Evolutionary conservation across 2,113 vertebrate species (phyloP), one percentile per base, ranked within the genome.

Genomic region (Corydoras sp.): DNA sequence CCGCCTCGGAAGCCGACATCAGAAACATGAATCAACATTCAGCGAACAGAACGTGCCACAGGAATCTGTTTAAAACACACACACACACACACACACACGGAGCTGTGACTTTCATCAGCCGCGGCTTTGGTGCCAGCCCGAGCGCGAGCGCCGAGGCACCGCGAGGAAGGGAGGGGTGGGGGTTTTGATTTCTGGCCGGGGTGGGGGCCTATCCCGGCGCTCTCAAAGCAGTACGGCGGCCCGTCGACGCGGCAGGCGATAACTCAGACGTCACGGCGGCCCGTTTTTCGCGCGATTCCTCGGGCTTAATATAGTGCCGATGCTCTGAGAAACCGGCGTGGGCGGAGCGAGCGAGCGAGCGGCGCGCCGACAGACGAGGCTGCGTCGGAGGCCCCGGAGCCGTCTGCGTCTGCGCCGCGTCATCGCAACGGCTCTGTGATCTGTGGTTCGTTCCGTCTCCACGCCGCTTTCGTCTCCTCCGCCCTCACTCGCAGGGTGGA

Each of bases 221-320:
- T 66, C 76, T 63, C 73, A 68, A 65, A 74, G 69, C 72, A 79
- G 81, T 62, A 78, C 69, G 60, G 18, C 55, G 75, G 59, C 49
- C 48, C 72, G 75, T 78, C 77, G 76, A 43, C 73, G 74, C 81
- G 7, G 74, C 69, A 51, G 49, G 59, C 72, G 68, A 84, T 83
- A 84, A 81, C 83, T 84, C 78, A 74, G 69, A 76, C 82, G 76
- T 83, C 74, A 80, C 70, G 83, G 77, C 72, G 62, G 69, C 62
- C 74, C 60, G 55, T 73, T 73, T 78, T 59, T 64, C 74, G 63
- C 69, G 68, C 74, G 69, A 62, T 64, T 65, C 31, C 74, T 70
- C 72, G 15, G 62, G 75, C 63, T 43, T 75, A 73, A 82, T 75
- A 79, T 58, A 77, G n/a, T 18, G 69, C 53, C 68, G 71, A 79